These are phyloP conservation scores for Silvanus unidentatus DNA, from an alignment of 2,888 invertebrate species.

Conservation along the genomic window DNA sequence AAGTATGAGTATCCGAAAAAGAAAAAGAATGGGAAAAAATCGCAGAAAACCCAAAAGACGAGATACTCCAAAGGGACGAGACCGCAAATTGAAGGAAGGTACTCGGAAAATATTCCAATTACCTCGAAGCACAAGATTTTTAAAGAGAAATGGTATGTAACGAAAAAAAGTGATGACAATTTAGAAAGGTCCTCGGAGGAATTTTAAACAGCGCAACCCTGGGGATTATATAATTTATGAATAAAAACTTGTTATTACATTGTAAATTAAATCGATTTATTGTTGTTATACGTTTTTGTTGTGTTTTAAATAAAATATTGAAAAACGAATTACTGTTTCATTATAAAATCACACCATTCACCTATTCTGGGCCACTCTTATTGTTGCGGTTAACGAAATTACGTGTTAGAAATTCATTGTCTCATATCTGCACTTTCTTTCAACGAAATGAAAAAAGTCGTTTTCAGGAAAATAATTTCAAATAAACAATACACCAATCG, in stretches of 20 bases:
- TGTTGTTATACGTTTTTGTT: not conserved
- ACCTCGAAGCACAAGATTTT: constrained; percentile 32
- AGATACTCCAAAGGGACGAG: constrained; percentile 10
- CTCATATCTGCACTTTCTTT: too few relatives aligned
- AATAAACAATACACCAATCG: too few relatives aligned
- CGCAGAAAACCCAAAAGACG: constrained; percentile 13
- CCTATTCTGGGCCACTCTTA: not conserved
- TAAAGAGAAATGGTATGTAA: constrained; percentile 33
- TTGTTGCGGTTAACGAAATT: constrained; percentile 1
- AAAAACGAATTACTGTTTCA: too few relatives aligned
- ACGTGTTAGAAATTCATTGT: not conserved
- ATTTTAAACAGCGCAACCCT: not conserved
- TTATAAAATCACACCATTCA: too few relatives aligned
- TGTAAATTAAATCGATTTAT: too few relatives aligned
- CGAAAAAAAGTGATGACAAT: constrained; percentile 22
- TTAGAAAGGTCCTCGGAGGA: constrained; percentile 1
- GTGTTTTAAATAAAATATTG: too few relatives aligned
- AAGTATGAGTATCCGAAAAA: constrained; percentile 21
- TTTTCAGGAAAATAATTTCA: too few relatives aligned
- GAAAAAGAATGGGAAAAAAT: constrained; percentile 9
- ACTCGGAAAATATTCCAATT: constrained; percentile 30
- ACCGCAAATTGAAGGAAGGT: constrained; percentile 26
- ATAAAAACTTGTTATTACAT: too few relatives aligned
- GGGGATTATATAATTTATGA: too few relatives aligned
- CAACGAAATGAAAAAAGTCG: too few relatives aligned